Base-by-base conservation (phyloP, 30 jellyfish, hydroid and myxozoan species). In the Clytia hemisphaerica region DNA sequence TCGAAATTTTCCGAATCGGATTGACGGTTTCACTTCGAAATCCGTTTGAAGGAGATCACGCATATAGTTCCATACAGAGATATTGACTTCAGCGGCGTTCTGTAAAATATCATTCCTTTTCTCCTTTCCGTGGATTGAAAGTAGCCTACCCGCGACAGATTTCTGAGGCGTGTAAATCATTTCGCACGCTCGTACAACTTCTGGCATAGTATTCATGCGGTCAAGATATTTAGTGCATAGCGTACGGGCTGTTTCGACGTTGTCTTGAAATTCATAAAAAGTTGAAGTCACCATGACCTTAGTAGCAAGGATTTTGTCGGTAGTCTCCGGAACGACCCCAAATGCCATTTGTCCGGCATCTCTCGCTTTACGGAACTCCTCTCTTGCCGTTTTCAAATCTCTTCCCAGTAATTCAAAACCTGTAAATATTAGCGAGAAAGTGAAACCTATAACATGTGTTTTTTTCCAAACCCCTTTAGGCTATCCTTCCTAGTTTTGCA, bases 311-410 rank as follows among this genome's bases (percentile, higher is more conserved):
- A 88, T 27, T 66, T 80, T 79, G 54, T 88, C 97, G 0, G 68
- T 45, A 26, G 69, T 62, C 2, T 79, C 94, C 10, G 89, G 90
- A 26, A 88, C 97, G 1, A 88, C 94, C 2, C 97, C 97, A 74
- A 88, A 79, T 15, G 97, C 97, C 93, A 88, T 80, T 30, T 82
- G 88, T 32, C 93, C 91, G 4, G 92, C 83, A 60, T 88, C 94
- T 53, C 97, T 72, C 14, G 94, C 87, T 50, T 88, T 86, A 35
- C 72, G 47, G 59, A 86, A 86, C 62, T 86, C 96, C 4, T 86
- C 94, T 46, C 48, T 62, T 25, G 94, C 77, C 3, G 94, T 71
- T 0, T 6, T 30, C 28, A 64, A 66, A 54, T 86, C 94, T 67
- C 73, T 86, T 12, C 62, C 22, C 21, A 86, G 55, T 29, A 86